Base-by-base conservation (phyloP, 2,888 invertebrate species). In the Ferrisia virgata region DNA sequence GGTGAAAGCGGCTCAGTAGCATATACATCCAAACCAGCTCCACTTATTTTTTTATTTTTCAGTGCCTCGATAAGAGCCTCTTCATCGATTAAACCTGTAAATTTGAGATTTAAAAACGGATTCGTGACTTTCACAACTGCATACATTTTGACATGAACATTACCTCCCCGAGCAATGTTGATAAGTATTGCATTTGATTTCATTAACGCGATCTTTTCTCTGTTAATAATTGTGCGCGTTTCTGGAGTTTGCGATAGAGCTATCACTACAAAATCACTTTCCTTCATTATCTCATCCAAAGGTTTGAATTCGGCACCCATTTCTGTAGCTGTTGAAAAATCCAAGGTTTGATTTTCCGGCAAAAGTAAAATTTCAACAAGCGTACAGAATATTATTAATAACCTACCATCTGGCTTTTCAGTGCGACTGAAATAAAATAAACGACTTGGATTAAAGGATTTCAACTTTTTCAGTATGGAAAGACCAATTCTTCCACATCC, bases 1-100 rank as follows among this genome's bases (percentile, higher is more conserved):
- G 91, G 89, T 0, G 97, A 95, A 83, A 98, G 88, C 0, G 98
- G 98, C 88, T 98, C 98, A 0, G 98, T 97, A 0, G 93, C 92
- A 87, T 94, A 95, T 4, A 98, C 98, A 88, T 98, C 98, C 1
- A 98, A 90, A 0, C 97, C 98, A 0, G 97, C 98, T 0, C 94
- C 94, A 87, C 93, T 94, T 86, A 98, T 97, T 86, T 91, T 90
- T 0, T 92, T 92, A 47, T 90, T 90, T 87, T 92, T 92, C 79
- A 98, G 89, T 0, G 97, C 97, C 79, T 92, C 91, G 84, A 94
- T 92, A 31, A 98, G 89, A 85, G 94, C 96, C 0, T 94, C 92
- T 87, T 97, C 96, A 86, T 96, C 93, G 1, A 87, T 82, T 9
- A 86, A 84, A 43, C 84, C 87, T 87, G 31, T 13, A 31, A 47